A percentile compares a stretch with the other conserved stretches of the same genome.
These are phyloP conservation scores for Myiotriccus ornatus DNA, from an alignment of 2,797 vertebrate species.

Conservation along the genomic window DNA sequence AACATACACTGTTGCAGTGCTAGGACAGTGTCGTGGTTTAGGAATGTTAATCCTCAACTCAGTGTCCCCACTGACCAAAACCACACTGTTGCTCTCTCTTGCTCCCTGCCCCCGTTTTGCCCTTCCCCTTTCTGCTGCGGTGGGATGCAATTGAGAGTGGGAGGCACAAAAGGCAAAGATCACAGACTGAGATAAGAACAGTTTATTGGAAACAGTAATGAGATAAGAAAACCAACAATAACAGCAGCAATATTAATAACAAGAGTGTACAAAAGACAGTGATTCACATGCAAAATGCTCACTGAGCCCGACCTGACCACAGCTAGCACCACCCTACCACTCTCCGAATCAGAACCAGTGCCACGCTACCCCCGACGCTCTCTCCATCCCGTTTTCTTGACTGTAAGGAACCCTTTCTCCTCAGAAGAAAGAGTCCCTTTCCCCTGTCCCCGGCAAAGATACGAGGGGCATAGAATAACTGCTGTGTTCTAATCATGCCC, in stretches of 20 bases:
- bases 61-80: background rate
- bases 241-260: background rate
- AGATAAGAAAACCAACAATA: background rate
- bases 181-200: background rate
- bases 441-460: background rate
- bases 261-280: background rate
- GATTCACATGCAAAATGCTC: background rate
- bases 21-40: background rate
- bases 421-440: background rate
- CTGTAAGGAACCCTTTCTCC: background rate
- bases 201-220: background rate
- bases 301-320: background rate
- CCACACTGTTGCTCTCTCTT: accelerated
- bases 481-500: background rate
- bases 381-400: background rate
- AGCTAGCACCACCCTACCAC: background rate
- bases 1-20: background rate
- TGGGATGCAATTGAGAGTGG: background rate
- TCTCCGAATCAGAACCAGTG: background rate
- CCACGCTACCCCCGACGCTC: background rate
- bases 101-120: accelerated
- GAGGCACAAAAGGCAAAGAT: background rate
- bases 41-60: background rate
- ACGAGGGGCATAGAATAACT: background rate
- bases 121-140: background rate